These are phyloP conservation scores for Pteronura brasiliensis DNA, from an alignment of 2,113 vertebrate species.

Conservation along the genomic window DNA sequence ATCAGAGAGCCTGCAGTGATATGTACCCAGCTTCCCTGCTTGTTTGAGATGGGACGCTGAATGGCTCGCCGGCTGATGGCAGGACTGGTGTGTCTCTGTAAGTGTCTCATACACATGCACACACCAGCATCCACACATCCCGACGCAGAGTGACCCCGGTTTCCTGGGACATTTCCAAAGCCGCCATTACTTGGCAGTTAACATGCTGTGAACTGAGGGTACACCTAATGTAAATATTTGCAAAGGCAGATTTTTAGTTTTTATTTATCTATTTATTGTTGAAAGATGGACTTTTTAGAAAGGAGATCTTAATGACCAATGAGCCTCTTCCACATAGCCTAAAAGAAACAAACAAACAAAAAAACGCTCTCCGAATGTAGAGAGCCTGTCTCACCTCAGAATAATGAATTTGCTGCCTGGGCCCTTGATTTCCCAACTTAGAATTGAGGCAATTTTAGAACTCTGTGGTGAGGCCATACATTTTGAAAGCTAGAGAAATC, in stretches of 20 bases:
- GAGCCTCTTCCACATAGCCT: neutral
- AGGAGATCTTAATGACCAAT: neutral
- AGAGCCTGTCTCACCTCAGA: neutral
- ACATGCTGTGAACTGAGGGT: neutral
- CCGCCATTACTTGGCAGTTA: neutral
- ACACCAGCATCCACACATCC: too few relatives aligned
- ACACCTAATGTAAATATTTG: neutral
- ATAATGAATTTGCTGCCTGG: neutral
- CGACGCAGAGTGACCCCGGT: fast-evolving
- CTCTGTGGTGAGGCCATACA: neutral
- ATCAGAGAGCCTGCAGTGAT: neutral
- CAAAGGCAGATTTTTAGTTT: neutral
- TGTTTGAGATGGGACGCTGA: neutral
- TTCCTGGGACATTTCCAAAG: neutral
- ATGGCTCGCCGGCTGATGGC: neutral
- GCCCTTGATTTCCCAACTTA: neutral
- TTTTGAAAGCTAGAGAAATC: conserved; percentile 29
- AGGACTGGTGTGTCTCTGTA: neutral
- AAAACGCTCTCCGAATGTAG: neutral
- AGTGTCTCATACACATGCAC: neutral
- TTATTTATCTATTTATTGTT: neutral
- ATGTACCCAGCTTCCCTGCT: neutral
- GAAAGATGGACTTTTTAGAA: neutral
- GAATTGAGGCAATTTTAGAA: neutral
- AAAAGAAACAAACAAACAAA: neutral